Evolutionary conservation across 2,797 vertebrate species (phyloP).

Genomic region (Chanos chanos): DNA sequence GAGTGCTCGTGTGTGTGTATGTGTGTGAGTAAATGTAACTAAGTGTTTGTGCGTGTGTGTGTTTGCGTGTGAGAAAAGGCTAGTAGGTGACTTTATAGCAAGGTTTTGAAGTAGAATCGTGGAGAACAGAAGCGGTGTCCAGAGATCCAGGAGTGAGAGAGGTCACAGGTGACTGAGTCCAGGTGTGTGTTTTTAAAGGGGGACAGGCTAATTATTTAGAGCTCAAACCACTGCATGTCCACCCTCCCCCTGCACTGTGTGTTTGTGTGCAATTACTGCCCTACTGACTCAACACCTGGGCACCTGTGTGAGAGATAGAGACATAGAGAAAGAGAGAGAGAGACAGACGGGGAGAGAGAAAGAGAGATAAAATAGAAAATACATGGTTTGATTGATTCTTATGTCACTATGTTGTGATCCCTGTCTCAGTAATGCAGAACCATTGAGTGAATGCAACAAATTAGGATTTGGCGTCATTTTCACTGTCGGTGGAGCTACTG

Average conservation of each 20-base stretch:
- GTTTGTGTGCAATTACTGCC: constrained; percentile 57
- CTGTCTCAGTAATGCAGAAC: too few relatives aligned
- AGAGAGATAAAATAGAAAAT: too few relatives aligned
- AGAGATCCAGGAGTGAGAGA: constrained; percentile 6
- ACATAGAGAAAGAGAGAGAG: constrained; percentile 10
- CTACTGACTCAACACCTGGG: constrained; percentile 43
- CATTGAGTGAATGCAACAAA: too few relatives aligned
- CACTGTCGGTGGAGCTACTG: too few relatives aligned
- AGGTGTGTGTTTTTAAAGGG: constrained; percentile 53
- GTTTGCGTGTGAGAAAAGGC: not conserved
- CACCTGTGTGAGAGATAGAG: constrained; percentile 56
- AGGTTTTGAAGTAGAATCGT: not conserved
- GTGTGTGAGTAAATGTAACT: too few relatives aligned
- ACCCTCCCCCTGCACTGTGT: constrained; percentile 45
- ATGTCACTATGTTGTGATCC: too few relatives aligned
- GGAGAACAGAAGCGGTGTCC: not conserved
- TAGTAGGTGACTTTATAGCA: not conserved
- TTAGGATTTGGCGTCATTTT: too few relatives aligned
- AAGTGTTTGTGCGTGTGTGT: not conserved
- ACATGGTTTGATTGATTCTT: too few relatives aligned
- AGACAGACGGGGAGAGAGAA: constrained; percentile 5
- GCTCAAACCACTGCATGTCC: constrained; percentile 1
- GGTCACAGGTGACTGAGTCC: constrained; percentile 64
- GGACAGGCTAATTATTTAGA: constrained; percentile 59
- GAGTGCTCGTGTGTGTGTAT: not conserved